phyloP scores from a whole-genome alignment of 2,888 invertebrate genomes.

The Syrphus vitripennis region DNA sequence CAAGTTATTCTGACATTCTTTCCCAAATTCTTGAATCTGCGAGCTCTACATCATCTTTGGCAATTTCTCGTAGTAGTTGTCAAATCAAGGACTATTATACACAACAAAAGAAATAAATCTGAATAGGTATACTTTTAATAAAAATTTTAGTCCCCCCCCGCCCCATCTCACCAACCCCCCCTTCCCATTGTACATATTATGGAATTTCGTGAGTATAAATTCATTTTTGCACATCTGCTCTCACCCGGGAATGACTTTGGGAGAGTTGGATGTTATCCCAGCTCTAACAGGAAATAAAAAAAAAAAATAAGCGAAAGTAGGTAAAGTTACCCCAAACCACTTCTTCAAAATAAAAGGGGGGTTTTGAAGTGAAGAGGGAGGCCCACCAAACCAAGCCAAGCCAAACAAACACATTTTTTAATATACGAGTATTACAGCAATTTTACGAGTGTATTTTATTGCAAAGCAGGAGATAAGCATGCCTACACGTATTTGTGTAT shows the following conservation, averaged over 20 bases:
- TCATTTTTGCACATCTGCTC: slow-evolving; percentile 64
- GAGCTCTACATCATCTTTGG: not conserved
- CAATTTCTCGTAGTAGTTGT: slow-evolving; percentile 47
- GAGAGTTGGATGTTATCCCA: slow-evolving; percentile 37
- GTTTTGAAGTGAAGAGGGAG: not conserved
- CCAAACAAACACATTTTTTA: slow-evolving; percentile 80
- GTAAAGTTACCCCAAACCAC: not conserved
- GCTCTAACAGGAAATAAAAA: slow-evolving; percentile 21
- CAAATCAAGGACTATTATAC: slow-evolving; percentile 61
- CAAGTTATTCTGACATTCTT: slow-evolving; percentile 54
- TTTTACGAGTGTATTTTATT: slow-evolving; percentile 81
- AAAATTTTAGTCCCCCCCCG: slow-evolving; percentile 29
- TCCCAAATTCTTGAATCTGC: not conserved
- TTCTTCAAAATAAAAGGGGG: slow-evolving; percentile 7
- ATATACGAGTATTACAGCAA: slow-evolving; percentile 78
- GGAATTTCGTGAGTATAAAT: slow-evolving; percentile 52
- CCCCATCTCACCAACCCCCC: not conserved
- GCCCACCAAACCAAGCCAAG: slow-evolving; percentile 22
- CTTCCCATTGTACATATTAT: not conserved
- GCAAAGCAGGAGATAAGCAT: slow-evolving; percentile 74
- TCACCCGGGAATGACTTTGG: slow-evolving; percentile 18
- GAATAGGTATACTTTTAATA: slow-evolving; percentile 70
- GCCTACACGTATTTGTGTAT: slow-evolving; percentile 72
- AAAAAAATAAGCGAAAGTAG: not conserved
- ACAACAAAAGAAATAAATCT: slow-evolving; percentile 66